A percentile compares a stretch with the other conserved stretches of the same genome.
phyloP scores from a whole-genome alignment of 2,113 vertebrate genomes.

The Vidua macroura region DNA sequence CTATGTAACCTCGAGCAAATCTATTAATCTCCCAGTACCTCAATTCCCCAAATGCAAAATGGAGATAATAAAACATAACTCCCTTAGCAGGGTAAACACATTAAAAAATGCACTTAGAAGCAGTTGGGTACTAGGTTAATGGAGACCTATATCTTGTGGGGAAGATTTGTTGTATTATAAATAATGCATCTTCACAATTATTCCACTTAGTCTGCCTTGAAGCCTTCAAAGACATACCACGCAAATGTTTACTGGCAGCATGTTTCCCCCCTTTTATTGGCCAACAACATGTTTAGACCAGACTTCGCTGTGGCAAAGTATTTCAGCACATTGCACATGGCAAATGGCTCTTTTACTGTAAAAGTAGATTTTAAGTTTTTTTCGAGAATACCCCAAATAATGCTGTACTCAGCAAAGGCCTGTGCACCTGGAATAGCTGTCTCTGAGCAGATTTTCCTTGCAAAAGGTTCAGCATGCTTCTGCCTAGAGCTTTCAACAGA shows the following conservation, averaged over 20 bases:
- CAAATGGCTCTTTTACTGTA: conserved; percentile 52
- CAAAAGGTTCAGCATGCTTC: not conserved
- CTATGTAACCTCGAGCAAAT: conserved; percentile 64
- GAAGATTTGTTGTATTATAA: conserved; percentile 68
- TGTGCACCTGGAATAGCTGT: conserved; percentile 43
- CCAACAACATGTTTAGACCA: conserved; percentile 68
- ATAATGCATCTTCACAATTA: conserved; percentile 66
- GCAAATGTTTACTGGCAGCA: conserved; percentile 67
- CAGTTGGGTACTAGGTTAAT: conserved; percentile 66
- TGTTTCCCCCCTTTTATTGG: conserved; percentile 64
- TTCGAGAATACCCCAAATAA: conserved; percentile 34
- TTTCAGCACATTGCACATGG: conserved; percentile 46
- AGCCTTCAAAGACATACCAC: conserved; percentile 70
- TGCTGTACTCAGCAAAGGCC: conserved; percentile 53
- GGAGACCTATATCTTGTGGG: conserved; percentile 67
- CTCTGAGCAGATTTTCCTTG: conserved; percentile 20
- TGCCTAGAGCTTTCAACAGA: not conserved
- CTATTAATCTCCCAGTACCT: conserved; percentile 66
- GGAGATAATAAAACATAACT: conserved; percentile 67
- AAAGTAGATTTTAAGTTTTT: conserved; percentile 8
- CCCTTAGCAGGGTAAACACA: conserved; percentile 65
- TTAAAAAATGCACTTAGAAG: conserved; percentile 67
- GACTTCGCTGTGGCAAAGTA: conserved; percentile 65
- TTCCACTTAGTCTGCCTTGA: conserved; percentile 69
- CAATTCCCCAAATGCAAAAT: conserved; percentile 66